Evolutionary conservation across 2,888 invertebrate genomes (phyloP).

Genomic region (Acanthosepion esculentum): DNA sequence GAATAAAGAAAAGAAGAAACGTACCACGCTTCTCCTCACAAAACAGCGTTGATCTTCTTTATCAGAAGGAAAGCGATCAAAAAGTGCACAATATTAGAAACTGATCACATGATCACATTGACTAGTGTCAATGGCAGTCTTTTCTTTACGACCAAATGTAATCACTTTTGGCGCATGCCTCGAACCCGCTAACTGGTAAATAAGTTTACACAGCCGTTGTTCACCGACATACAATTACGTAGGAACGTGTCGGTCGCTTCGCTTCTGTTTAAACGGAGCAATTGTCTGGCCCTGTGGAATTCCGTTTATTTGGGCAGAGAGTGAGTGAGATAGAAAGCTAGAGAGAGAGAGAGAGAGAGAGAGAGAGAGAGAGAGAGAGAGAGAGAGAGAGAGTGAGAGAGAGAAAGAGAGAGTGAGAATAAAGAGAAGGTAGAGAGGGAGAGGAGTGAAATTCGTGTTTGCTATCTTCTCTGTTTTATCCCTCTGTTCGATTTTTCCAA

Average conservation of each 20-base stretch:
- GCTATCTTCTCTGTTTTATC: too few relatives aligned
- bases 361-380: too few relatives aligned
- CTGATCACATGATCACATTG: background rate
- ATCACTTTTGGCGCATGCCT: background rate
- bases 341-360: background rate
- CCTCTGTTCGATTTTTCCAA: too few relatives aligned
- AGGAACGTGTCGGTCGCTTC: background rate
- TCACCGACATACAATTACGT: background rate
- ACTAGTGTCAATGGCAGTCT: background rate
- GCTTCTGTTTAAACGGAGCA: background rate
- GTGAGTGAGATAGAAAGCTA: background rate
- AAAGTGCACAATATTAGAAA: background rate
- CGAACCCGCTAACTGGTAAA: background rate
- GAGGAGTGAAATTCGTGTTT: too few relatives aligned
- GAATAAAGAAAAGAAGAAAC: background rate
- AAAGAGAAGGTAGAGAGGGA: too few relatives aligned
- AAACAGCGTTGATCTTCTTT: background rate
- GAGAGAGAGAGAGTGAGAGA: too few relatives aligned
- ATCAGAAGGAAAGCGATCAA: background rate
- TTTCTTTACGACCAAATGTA: background rate
- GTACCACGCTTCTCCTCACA: background rate
- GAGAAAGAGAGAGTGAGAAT: too few relatives aligned
- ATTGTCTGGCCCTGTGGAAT: background rate
- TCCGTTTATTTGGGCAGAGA: background rate
- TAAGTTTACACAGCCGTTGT: slow-evolving; percentile 33